Evolutionary conservation across 2,113 vertebrate species (phyloP), one percentile per base, ranked within the genome.

Genomic region (Bubo blakistoni): DNA sequence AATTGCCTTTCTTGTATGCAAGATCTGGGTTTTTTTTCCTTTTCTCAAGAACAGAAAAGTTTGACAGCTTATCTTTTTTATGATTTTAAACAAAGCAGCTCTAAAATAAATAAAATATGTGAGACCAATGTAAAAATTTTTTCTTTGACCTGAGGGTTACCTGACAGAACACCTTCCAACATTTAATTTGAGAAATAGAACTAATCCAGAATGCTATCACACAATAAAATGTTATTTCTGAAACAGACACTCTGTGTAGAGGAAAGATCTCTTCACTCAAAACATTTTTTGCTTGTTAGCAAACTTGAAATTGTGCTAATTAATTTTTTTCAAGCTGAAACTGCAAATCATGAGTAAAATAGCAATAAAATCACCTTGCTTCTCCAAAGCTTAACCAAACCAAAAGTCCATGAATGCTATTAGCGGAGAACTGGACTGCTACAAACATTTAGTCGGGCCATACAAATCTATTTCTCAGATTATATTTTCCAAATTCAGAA

Each of bases 141-240:
- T 92, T 65, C 18, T 84, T 67, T 96, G 26, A 92, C 77, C 32
- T 94, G 65, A 84, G 22, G 42, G 57, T 93, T 65, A 71, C 62
- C 66, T 74, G 40, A 70, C 38, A 81, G 63, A 92, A 94, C 52
- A 87, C 20, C 25, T 93, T 82, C 49, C 51, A 82, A 47, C 58
- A 89, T 91, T 96, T 92, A 91, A 54, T 92, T 86, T 86, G 58
- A 76, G 73, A 71, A 77, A 44, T 2, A 84, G 32, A 96, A 92
- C 52, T 46, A 86, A 72, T 92, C 40, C 47, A 57, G 58, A 61
- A 79, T 82, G 17, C 84, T 47, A 80, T 81, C 14, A 49, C 79
- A 20, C 72, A 85, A 86, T 74, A 92, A 73, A 90, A 72, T 67
- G 8, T 70, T 46, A 80, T 95, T 95, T 94, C 67, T 86, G 77